A percentile compares a stretch with the other conserved stretches of the same genome.
Conservation (phyloP, 2,113 vertebrate species). For the Cepphus grylle region DNA sequence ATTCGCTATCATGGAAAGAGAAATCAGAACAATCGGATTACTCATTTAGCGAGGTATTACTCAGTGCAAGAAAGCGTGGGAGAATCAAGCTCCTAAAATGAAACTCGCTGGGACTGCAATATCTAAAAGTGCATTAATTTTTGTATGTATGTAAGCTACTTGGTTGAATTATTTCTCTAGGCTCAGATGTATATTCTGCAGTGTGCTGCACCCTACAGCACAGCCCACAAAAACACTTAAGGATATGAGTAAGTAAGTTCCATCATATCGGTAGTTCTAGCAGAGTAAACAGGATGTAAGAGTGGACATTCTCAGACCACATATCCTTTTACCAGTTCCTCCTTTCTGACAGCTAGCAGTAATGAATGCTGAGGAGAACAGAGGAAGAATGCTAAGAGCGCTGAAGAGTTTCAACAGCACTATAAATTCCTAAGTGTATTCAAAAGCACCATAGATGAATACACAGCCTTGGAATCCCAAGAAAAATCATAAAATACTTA, state of each 20-base stretch:
- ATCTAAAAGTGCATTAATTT: neutral
- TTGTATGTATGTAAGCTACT: neutral
- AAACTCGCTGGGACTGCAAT: neutral
- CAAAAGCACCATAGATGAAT: neutral
- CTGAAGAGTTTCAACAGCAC: neutral
- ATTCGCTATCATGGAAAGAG: neutral
- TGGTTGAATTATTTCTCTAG: neutral
- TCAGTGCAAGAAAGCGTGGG: constrained; percentile 43
- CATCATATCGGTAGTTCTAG: neutral
- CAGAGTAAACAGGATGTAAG: constrained; percentile 47
- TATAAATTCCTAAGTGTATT: neutral
- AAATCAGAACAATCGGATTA: constrained; percentile 4
- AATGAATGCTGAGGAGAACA: neutral
- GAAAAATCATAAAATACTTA: neutral
- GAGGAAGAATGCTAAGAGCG: neutral
- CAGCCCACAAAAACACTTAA: neutral
- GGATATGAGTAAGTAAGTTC: neutral
- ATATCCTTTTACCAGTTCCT: neutral
- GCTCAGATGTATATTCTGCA: neutral
- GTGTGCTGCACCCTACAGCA: neutral
- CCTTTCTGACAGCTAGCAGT: neutral
- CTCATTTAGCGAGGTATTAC: constrained; percentile 12
- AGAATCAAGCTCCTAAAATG: neutral
- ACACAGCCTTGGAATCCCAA: neutral
- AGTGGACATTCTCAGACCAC: constrained; percentile 5